Base-by-base conservation (phyloP, 1,140 invertebrate species). In the Drosophila insularis region DNA sequence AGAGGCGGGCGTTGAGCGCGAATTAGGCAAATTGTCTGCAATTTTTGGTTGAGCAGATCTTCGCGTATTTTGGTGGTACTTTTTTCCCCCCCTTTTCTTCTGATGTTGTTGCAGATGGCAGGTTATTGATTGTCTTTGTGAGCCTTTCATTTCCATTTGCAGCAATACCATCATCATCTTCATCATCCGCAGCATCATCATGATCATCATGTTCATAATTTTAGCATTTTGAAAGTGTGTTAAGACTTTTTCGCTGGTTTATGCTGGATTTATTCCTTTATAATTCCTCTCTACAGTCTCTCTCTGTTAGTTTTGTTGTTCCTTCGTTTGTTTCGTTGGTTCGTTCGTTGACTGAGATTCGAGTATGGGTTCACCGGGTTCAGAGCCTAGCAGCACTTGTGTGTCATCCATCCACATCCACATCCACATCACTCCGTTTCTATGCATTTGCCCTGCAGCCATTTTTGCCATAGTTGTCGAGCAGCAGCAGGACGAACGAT, bases 21-120 rank as follows among this genome's bases (percentile, higher is more conserved):
- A 84, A 87, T 87, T 87, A 87, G 85, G 84, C 84, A 87, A 87
- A 87, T 87, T 87, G 80, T 89, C 76, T 78, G 85, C 80, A 84
- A 87, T 87, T 89, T 77, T 63, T 68, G 68, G 68, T 64, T 37
- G 35, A 37, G 35, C 63, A 46, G 68, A 40, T 63, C 23, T 64
- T 67, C 64, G 60, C 68, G 70, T 27, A 50, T 68, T 68, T 66
- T 35, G 23, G 21, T 54, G 21, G 31, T 46, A 40, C 39, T 23
- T 54, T 35, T 27, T 6, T 27, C 6, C 4, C 6, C 6, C 6
- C 4, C 6, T 27, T 27, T 27, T 27, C 27, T 27, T 27, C 27
- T 6, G 27, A 27, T 6, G 13, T 11, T 37, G 11, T 37, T 37
- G 46, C 61, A 65, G 71, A 77, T 77, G 37, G 56, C 31, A 50